Base-by-base conservation (phyloP, 2,797 vertebrate species). In the Otolemur crassicaudatus region DNA sequence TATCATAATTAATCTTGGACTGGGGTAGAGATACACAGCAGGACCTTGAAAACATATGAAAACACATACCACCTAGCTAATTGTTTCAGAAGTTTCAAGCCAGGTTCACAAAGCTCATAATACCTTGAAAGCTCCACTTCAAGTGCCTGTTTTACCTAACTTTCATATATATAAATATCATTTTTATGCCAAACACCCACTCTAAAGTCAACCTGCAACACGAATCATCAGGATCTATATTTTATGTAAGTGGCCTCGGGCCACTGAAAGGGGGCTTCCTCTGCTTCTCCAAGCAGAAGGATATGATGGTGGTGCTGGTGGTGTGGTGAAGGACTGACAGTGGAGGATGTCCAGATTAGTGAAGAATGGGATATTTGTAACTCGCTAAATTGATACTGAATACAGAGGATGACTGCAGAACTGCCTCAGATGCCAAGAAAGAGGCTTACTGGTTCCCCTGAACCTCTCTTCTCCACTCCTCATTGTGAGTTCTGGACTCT, bases 161-260 rank as follows among this genome's bases (percentile, higher is more conserved):
- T 79, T 94, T 92, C 27, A 87, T 23, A 86, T 7, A 87, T 31
- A 53, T 53, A 14, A 61, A 77, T 5, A 77, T 73, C 8, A 91
- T 72, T 83, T 81, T 92, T 90, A 91, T 81, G 60, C 67, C 19
- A 65, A 94, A 96, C 1, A 77, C 31, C 1, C 10, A 73, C 20
- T 91, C 31, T 82, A 95, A 95, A 93, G 82, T 87, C 70, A 82
- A 79, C 29, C 69, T 91, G 56, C 29, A 95, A 88, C 0, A 72
- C 69, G 29, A 70, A 56, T 34, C 2, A 49, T 5, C 29, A 92
- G 14, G 5, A 25, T 77, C 49, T 77, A 61, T 22, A 86, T 20
- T 80, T 61, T 75, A 58, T 40, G 11, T 27, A 92, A 87, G 31
- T 40, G 7, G 65, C 7, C 37, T n/a, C 40, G 23, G 53, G 56